Percentiles rank a stretch among this genome's conserved stretches.
phyloP scores from a whole-genome alignment of 30 jellyfish, hydroid and myxozoan genomes.

The Aurelia sp. region DNA sequence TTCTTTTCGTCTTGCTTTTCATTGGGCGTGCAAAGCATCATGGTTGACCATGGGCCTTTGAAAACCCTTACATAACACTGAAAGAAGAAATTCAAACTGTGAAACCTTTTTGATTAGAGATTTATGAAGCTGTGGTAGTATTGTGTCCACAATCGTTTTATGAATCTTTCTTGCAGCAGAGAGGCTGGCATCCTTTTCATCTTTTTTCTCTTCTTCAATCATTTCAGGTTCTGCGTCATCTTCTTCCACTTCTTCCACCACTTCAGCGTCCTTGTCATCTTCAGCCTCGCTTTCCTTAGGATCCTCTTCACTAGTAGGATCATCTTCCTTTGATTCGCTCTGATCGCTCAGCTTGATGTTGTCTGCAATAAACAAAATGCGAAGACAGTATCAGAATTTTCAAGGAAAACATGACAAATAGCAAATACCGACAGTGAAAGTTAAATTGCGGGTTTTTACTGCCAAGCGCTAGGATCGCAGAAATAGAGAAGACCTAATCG shows the following conservation, averaged over 20 bases:
- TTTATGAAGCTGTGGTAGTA: constrained; percentile 86
- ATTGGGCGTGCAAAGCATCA: too few species aligned
- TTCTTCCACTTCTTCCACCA: constrained; percentile 36
- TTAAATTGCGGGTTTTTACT: too few species aligned
- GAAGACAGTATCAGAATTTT: too few species aligned
- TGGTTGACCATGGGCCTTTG: too few species aligned
- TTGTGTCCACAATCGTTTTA: constrained; percentile 32
- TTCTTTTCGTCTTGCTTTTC: too few species aligned
- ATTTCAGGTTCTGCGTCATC: constrained; percentile 31
- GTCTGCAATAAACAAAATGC: too few species aligned
- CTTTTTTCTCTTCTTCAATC: not conserved
- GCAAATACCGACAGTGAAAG: too few species aligned
- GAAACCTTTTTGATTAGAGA: constrained; percentile 86
- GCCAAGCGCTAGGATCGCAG: too few species aligned
- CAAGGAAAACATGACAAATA: too few species aligned
- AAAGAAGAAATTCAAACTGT: not conserved
- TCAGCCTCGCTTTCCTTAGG: not conserved
- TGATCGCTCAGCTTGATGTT: too few species aligned
- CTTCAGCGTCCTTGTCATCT: constrained; percentile 24
- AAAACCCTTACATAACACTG: too few species aligned
- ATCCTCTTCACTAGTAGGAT: not conserved
- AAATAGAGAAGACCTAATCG: too few species aligned
- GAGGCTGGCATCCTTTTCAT: not conserved
- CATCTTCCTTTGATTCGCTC: not conserved
- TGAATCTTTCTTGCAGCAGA: constrained; percentile 61